Evolutionary conservation across 2,113 vertebrate species (phyloP).

Genomic region (Rhinichthys klamathensis): DNA sequence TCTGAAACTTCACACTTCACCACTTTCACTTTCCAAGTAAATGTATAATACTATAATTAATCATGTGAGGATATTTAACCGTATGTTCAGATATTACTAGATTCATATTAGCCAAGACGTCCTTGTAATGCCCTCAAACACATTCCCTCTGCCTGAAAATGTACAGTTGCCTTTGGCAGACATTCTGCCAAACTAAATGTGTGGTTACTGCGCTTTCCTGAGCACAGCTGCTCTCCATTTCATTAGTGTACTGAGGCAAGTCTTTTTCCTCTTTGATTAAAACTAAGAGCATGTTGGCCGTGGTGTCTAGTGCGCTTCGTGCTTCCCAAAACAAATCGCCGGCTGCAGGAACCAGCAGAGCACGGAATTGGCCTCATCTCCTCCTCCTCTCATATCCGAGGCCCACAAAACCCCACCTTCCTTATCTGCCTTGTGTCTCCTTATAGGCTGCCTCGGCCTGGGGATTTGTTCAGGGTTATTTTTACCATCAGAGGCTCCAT

Average conservation of each 20-base stretch:
- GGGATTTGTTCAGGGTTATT: constrained; percentile 46
- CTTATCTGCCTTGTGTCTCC: constrained; percentile 30
- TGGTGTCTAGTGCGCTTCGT: constrained; percentile 24
- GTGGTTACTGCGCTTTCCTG: constrained; percentile 47
- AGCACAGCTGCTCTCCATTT: constrained; percentile 56
- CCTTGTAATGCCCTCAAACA: constrained; percentile 37
- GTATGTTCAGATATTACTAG: background rate
- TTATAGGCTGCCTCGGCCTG: constrained; percentile 19
- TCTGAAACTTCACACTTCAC: background rate
- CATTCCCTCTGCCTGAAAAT: constrained; percentile 19
- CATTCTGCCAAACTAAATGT: constrained; percentile 36
- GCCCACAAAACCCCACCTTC: background rate
- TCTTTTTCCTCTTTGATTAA: constrained; percentile 59
- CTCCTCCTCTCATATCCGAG: background rate
- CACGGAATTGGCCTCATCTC: constrained; percentile 41
- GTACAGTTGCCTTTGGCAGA: constrained; percentile 37
- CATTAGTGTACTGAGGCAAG: constrained; percentile 55
- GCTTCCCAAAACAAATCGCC: constrained; percentile 54
- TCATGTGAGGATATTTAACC: background rate
- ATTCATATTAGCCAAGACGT: background rate
- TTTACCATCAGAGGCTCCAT: constrained; percentile 49
- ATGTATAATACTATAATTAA: background rate
- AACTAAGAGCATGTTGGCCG: constrained; percentile 46
- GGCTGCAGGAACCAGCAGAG: constrained; percentile 7
- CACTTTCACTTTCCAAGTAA: background rate